Base-by-base conservation (phyloP, 2,113 vertebrate genomes). In the Sarotherodon lohbergeri region DNA sequence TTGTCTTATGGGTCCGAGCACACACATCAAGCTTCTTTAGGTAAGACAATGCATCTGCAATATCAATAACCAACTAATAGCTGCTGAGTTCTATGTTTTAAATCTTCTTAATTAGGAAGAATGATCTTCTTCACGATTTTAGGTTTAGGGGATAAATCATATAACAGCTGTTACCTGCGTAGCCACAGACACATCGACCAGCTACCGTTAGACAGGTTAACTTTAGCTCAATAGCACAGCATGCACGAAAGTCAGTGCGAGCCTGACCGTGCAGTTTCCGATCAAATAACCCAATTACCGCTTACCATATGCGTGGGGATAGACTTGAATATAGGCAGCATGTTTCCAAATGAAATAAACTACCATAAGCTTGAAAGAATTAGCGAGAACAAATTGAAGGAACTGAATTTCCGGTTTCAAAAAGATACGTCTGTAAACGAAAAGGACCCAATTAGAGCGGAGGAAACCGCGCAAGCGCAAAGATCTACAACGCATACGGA, bases 221-320 rank as follows among this genome's bases (percentile, higher is more conserved):
- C 56, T 9, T 34, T 71, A 52, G 56, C 50, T 29, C n/a, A 3
- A 63, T 4, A 36, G 7, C 41, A 56, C 29, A 10, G 50, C 56
- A 61, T 43, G 19, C 10, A 54, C 19, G 16, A 46, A 57, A 76
- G 24, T 17, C 24, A 19, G 3, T 12, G 12, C 4, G 5, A 36
- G 7, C 19, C 19, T 14, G 11, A 36, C 34, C 2, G 6, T 36
- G 10, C 36, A 34, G 10, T 3, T 80, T 2, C 8, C 4, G 1
- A n/a, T 9, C 3, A 6, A n/a, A 79, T 7, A 3, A 71, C 1
- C 1, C 2, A 6, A 7, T 9, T 3, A 32, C 59, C 9, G 9
- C 95, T 95, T 92, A 97, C 97, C 97, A 97, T 97, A 46, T 97
- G 96, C 3, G 97, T 95, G 4, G 96, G 96, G 57, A 97, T 95